phyloP scores from a whole-genome alignment of 2,797 vertebrate species.

The Sebastiscus tertius region DNA sequence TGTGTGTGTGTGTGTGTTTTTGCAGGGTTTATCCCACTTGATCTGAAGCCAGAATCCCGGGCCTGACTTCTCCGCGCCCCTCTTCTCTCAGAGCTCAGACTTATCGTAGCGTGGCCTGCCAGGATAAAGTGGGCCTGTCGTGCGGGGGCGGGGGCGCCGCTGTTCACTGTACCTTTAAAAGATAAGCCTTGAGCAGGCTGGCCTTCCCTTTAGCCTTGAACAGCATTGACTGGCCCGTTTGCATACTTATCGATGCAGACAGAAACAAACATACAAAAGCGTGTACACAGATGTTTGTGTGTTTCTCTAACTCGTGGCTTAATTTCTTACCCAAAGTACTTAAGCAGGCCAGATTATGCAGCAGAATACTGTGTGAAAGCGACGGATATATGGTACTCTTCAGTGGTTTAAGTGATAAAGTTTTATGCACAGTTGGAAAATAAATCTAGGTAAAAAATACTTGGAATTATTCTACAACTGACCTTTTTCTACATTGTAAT shows the following conservation, averaged over 20 bases:
- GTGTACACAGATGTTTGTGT: not conserved
- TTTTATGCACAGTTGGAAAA: not conserved
- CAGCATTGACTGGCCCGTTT: not conserved
- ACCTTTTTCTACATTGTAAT: constrained; percentile 3
- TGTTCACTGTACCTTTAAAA: constrained; percentile 54
- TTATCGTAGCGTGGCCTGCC: constrained; percentile 40
- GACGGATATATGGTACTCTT: not conserved
- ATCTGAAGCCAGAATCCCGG: constrained; percentile 36
- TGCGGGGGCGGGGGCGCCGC: not conserved
- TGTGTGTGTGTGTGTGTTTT: not conserved
- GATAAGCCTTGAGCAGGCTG: constrained; percentile 46
- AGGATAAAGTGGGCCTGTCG: constrained; percentile 47
- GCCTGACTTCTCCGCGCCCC: constrained; percentile 18
- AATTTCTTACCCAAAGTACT: not conserved
- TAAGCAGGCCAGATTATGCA: not conserved
- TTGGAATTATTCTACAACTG: not conserved
- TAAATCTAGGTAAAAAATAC: not conserved
- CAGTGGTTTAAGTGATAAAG: not conserved
- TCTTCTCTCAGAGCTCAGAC: constrained; percentile 46
- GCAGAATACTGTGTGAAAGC: not conserved
- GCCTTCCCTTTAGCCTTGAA: constrained; percentile 28
- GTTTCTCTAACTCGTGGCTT: not conserved
- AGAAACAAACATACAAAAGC: not conserved
- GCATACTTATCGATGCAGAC: constrained; percentile 13
- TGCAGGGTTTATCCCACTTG: constrained; percentile 42